Base-by-base conservation (phyloP, 1,140 invertebrate genomes). In the Samia ricini region DNA sequence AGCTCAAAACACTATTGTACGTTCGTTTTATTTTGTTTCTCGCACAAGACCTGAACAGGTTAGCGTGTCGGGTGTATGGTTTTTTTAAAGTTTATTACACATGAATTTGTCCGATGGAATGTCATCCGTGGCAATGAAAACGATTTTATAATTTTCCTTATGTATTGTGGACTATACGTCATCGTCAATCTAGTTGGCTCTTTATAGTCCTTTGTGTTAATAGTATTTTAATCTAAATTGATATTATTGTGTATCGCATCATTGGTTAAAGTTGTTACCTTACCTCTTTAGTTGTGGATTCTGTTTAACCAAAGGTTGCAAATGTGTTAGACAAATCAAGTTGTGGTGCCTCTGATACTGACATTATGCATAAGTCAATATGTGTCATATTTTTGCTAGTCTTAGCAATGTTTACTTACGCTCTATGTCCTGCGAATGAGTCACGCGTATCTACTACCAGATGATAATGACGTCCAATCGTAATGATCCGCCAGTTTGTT, bases 391-490 rank as follows among this genome's bases (percentile, higher is more conserved):
- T 75, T 64, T 72, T 66, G 69, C 62, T 63, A 55, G 71, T 72
- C 66, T 72, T 66, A 68, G 64, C 74, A 79, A 65, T 88, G 79
- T 88, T 86, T 83, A 83, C 80, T 75, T 69, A 74, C 74, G 66
- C 75, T 76, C 72, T 80, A 72, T 74, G 79, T 80, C 69, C 73
- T 79, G 76, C 74, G 75, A 66, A 67, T 89, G 87, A 85, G 66
- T 89, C 83, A 85, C 68, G 72, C 60, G 26, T 55, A 60, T 26
- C 70, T 71, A 71, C 71, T 71, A 69, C 72, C 74, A 79, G 81
- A 76, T 81, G 76, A 80, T 80, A 77, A 70, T 71, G 68, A 60
- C 69, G 61, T 63, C 51, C 58, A 66, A 69, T 74, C 72, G 49
- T 54, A 56, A 59, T 69, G 68, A 69, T 72, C 63, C 68, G 68